Evolutionary conservation across 2,113 vertebrate species (phyloP).

Genomic region (Notothenia coriiceps): DNA sequence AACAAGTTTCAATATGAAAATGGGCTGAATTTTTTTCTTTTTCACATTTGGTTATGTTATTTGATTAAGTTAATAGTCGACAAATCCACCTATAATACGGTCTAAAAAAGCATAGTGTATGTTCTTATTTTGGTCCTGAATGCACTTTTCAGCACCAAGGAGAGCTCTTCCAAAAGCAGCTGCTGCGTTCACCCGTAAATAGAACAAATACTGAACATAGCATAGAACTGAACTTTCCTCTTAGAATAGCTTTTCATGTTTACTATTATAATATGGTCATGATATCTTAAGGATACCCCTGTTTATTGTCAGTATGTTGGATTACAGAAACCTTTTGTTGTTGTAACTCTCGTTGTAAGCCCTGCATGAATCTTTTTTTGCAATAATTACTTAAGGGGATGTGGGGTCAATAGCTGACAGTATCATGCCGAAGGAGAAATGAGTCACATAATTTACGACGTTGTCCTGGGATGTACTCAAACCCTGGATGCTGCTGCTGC

Average conservation of each 20-base stretch:
- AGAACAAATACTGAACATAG: background rate
- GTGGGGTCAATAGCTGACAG: background rate
- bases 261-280: slow-evolving; percentile 5
- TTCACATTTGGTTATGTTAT: background rate
- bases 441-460: background rate
- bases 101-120: background rate
- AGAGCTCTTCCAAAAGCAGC: slow-evolving; percentile 57
- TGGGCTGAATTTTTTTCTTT: background rate
- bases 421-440: background rate
- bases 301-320: background rate
- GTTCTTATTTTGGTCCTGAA: background rate
- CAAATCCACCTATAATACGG: background rate
- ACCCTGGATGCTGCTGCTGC: background rate
- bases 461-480: slow-evolving; percentile 1
- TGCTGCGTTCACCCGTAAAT: background rate
- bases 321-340: background rate
- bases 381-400: background rate
- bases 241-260: background rate
- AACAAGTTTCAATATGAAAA: background rate
- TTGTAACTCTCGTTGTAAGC: background rate
- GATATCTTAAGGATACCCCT: background rate
- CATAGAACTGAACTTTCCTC: background rate
- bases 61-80: background rate
- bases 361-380: background rate
- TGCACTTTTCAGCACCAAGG: slow-evolving; percentile 72